A percentile compares a stretch with the other conserved stretches of the same genome.
phyloP scores from a whole-genome alignment of 1,140 invertebrate genomes.

The Cydia pomonella region DNA sequence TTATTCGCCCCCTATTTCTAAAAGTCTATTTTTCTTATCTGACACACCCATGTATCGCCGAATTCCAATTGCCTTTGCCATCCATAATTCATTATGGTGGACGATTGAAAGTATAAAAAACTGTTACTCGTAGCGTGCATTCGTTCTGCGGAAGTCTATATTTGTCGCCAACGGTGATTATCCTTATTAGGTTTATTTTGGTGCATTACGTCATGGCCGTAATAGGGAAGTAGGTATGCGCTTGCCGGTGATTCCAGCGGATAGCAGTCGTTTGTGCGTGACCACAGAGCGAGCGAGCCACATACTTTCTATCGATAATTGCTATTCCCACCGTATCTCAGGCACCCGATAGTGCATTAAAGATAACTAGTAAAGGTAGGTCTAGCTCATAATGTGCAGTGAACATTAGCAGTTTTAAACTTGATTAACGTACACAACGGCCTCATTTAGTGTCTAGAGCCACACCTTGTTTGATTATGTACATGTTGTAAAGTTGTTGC shows the following conservation, averaged over 20 bases:
- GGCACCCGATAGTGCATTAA: constrained; percentile 22
- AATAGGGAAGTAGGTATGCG: constrained; percentile 52
- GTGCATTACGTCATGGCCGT: constrained; percentile 76
- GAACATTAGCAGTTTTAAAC: constrained; percentile 9
- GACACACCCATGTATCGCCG: constrained; percentile 70
- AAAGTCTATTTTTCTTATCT: constrained; percentile 50
- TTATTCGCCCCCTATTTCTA: constrained; percentile 41
- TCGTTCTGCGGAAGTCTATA: constrained; percentile 51
- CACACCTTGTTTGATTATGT: constrained; percentile 12
- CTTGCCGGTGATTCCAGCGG: constrained; percentile 1
- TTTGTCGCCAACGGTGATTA: constrained; percentile 53
- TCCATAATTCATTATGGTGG: constrained; percentile 36
- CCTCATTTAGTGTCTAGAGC: not conserved
- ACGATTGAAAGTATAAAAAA: constrained; percentile 16
- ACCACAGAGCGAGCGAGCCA: not conserved
- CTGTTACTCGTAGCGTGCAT: constrained; percentile 6
- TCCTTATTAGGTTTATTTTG: constrained; percentile 78
- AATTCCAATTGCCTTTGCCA: constrained; percentile 46
- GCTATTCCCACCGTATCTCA: constrained; percentile 25
- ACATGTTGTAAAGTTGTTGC: not conserved
- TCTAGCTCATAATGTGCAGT: constrained; percentile 2
- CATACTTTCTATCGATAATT: constrained; percentile 31
- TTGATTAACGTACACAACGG: not conserved
- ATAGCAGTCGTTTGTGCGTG: not conserved
- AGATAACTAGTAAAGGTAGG: constrained; percentile 16